Evolutionary conservation across 2,113 vertebrate genomes (phyloP), one percentile per base, ranked within the genome.

Genomic region (Chitala chitala): DNA sequence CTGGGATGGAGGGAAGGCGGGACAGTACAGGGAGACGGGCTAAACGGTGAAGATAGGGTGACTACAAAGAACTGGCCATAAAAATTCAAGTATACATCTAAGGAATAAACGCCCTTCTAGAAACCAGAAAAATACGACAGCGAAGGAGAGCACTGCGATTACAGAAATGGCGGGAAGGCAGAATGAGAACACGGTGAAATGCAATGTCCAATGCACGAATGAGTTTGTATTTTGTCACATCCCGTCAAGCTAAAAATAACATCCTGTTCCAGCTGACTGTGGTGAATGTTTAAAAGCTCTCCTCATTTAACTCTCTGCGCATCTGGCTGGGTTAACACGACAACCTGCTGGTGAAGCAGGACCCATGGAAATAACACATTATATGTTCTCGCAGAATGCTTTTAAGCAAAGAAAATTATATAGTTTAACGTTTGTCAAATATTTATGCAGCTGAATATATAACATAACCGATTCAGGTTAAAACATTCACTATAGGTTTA

Each of bases 181-280:
- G 46, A 83, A 75, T 81, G 82, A 83, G 66, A 79, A 75, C 77
- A 48, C 26, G 22, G 85, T 83, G 54, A 87, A 44, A 69, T 50
- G 58, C 46, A 69, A 48, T 89, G 87, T 85, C 89, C 85, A 89
- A 84, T 89, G 86, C 87, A 87, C 86, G 83, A 82, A 83, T 77
- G 88, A 82, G 83, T 80, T 82, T 81, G 86, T 82, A 79, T 82
- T 76, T 84, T 82, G 81, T 15, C 78, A 79, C 78, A 85, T 84
- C 80, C 82, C 89, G 69, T 78, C 86, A 86, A 85, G 88, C 93
- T 95, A 95, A 93, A 95, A 94, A 95, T 95, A 95, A 82, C 88
- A 76, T 82, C 77, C 79, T 82, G 91, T 89, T 92, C 82, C 85
- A 91, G 91, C 90, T 90, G 90, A 93, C 89, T 92, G 89, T 89